Percentiles rank a stretch among this genome's conserved stretches.
These are phyloP conservation scores for Drosophila ironensis DNA, from an alignment of 1,140 invertebrate genomes.

Conservation along the genomic window DNA sequence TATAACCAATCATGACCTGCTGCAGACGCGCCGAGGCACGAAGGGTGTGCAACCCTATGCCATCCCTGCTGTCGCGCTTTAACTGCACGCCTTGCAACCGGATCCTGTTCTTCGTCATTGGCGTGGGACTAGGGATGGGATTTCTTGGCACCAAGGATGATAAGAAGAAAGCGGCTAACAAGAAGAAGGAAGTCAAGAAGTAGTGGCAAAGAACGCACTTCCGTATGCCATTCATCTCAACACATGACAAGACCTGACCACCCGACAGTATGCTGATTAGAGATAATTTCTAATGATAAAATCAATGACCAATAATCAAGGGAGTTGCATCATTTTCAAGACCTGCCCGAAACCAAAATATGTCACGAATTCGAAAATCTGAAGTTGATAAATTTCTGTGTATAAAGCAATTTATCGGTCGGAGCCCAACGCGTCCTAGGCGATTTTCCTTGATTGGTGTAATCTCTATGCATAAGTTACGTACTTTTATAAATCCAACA, in stretches of 20 bases:
- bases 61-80: conserved; percentile 50
- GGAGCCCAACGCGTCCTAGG: not conserved
- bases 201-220: no score
- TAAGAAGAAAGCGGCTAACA: conserved; percentile 1
- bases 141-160: conserved; percentile 8
- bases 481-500: not conserved
- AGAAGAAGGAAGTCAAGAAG: conserved; percentile 17
- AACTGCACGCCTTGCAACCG: conserved; percentile 59
- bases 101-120: conserved; percentile 48
- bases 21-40: conserved; percentile 38
- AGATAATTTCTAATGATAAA: no score
- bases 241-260: no score
- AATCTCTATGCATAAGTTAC: conserved; percentile 1
- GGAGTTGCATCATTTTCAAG: no score
- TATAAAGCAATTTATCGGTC: conserved; percentile 15
- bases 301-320: no score
- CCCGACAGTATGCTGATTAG: no score
- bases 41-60: conserved; percentile 28
- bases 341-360: no score
- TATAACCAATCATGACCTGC: conserved; percentile 30
- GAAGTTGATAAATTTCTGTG: conserved; percentile 23
- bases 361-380: not conserved
- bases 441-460: conserved; percentile 10
- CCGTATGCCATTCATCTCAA: no score
- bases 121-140: conserved; percentile 46